These are phyloP conservation scores for Trilocha varians DNA, from an alignment of 2,888 invertebrate genomes.

Conservation along the genomic window DNA sequence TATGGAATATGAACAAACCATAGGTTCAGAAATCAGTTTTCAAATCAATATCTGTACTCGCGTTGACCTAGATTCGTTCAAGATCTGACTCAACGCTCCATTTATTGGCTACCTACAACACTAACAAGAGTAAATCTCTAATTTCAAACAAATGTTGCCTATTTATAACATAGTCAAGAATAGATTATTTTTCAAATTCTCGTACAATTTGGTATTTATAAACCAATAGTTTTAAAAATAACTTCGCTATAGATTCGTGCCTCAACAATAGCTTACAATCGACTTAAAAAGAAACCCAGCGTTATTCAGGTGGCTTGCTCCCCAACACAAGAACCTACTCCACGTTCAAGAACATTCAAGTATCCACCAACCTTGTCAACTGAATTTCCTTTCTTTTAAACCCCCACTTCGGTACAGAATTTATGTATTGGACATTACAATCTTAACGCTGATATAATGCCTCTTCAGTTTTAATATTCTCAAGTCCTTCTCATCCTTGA, in stretches of 20 bases:
- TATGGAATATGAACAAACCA: no score
- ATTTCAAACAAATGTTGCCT: no score
- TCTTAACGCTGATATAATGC: not conserved
- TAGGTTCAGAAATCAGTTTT: no score
- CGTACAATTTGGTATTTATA: not conserved
- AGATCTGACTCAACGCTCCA: no score
- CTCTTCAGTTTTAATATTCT: not conserved
- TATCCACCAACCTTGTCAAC: conserved; percentile 33
- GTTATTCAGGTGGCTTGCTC: conserved; percentile 42
- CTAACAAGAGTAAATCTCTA: no score
- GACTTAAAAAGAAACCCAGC: conserved; percentile 35
- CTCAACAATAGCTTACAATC: conserved; percentile 40
- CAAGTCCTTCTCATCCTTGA: not conserved
- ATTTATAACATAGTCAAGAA: no score
- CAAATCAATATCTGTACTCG: no score
- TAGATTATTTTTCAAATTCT: not conserved
- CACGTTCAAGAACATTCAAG: conserved; percentile 36
- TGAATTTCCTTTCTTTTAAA: conserved; percentile 31
- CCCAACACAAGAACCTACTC: conserved; percentile 23
- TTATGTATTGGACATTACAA: conserved; percentile 14
- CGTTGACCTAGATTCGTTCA: no score
- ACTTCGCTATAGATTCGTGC: conserved; percentile 7
- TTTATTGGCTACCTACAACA: no score
- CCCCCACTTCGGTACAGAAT: conserved; percentile 16
- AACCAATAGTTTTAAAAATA: not conserved